Evolutionary conservation across 2,888 invertebrate species (phyloP).

Genomic region (Glomeris marginata): DNA sequence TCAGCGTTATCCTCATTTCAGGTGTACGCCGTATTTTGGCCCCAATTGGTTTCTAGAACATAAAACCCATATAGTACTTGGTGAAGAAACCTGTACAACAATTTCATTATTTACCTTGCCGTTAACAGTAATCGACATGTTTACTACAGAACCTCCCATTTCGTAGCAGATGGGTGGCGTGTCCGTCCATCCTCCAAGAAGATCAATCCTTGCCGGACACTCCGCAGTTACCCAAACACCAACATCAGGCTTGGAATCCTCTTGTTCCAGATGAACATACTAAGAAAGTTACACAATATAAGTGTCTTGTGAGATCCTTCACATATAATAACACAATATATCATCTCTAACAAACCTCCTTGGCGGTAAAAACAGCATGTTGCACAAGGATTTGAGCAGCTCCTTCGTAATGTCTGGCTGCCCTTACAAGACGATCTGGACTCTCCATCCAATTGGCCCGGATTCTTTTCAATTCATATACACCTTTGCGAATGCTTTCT

Average conservation of each 20-base stretch:
- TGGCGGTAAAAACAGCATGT: constrained; percentile 31
- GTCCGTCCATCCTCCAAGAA: constrained; percentile 41
- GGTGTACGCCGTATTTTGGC: constrained; percentile 29
- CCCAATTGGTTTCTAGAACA: constrained; percentile 32
- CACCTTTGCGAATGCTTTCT: constrained; percentile 23
- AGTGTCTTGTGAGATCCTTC: not conserved
- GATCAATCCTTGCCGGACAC: constrained; percentile 36
- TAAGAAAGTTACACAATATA: not conserved
- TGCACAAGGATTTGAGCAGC: constrained; percentile 35
- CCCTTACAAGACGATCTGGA: constrained; percentile 32
- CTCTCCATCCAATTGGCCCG: constrained; percentile 29
- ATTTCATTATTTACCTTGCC: constrained; percentile 22
- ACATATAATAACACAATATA: constrained; percentile 11
- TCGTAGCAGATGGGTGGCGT: constrained; percentile 42
- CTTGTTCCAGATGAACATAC: not conserved
- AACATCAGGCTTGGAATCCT: not conserved
- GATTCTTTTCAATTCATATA: constrained; percentile 24
- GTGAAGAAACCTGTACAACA: not conserved
- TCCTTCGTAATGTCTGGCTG: constrained; percentile 38
- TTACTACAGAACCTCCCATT: constrained; percentile 35
- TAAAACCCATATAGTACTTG: no score
- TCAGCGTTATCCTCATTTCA: constrained; percentile 21
- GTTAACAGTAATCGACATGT: constrained; percentile 34
- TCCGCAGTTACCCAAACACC: constrained; percentile 29
- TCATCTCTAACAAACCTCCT: constrained; percentile 21